Base-by-base conservation (phyloP, 2,797 vertebrate genomes). In the Anguilla anguilla region DNA sequence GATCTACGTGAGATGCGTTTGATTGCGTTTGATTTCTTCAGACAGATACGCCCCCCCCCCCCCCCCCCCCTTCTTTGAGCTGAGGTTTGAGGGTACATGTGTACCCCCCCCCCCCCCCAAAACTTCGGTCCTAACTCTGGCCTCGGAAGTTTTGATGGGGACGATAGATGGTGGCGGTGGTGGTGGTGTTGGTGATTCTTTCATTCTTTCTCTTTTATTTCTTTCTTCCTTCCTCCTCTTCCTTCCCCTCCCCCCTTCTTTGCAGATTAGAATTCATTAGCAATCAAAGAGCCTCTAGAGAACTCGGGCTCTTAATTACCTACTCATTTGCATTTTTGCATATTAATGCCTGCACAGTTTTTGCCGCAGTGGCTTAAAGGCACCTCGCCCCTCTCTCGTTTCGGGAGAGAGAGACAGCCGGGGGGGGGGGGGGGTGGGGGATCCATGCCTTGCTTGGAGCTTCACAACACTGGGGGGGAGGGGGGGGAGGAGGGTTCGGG, bases 291-390 rank as follows among this genome's bases (percentile, higher is more conserved):
- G 95, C 94, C 94, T 95, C 95, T 96, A 94, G 96, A 95, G 94
- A 96, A 95, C 94, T 93, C 96, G 95, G 95, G 94, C 95, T 96
- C 96, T 97, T 98, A 97, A 97, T 97, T 97, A 97, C 96, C 95
- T 95, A 91, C 95, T 96, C 90, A 97, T 99, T 99, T 99, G 97
- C 97, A 99, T 99, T 96, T 97, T 97, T 98, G 97, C 97, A 98
- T 98, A 97, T 97, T 98, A 98, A 98, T 97, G 96, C 97, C 91
- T 96, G 96, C 96, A 97, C 96, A 97, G 94, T 95, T 96, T 86
- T 89, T 96, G 94, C 95, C 94, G 95, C 96, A 95, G 95, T 92
- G 92, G 91, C 87, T 91, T 90, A 94, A 91, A 91, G 90, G 86
- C 84, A 86, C 89, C 92, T 91, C 90, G 61, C 90, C 59, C 69